These are phyloP conservation scores for Notothenia rossii DNA, from an alignment of 2,113 vertebrate genomes.

Conservation along the genomic window DNA sequence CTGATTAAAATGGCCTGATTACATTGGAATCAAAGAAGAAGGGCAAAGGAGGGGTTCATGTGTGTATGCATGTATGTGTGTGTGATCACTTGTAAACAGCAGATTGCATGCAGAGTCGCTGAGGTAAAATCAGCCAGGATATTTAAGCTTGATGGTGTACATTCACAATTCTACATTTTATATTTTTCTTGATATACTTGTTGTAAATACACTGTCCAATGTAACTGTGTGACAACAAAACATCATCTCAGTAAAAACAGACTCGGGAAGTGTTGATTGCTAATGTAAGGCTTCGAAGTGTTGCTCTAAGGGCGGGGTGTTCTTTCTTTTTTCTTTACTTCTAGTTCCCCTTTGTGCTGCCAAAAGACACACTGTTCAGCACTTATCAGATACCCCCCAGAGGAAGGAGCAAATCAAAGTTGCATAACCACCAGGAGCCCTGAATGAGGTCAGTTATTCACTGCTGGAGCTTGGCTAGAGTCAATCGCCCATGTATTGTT, in stretches of 20 bases:
- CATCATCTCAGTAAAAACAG: background rate
- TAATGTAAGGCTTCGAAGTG: constrained; percentile 36
- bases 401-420: constrained; percentile 62
- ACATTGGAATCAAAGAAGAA: no score
- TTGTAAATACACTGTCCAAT: background rate
- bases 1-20: background rate
- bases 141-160: background rate
- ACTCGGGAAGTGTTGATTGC: constrained; percentile 49
- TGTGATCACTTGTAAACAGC: background rate
- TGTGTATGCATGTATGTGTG: background rate
- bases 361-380: constrained; percentile 48
- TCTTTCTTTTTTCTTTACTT: constrained; percentile 53
- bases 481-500: constrained; percentile 11
- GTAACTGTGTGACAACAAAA: background rate
- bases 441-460: constrained; percentile 42
- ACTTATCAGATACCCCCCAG: constrained; percentile 59
- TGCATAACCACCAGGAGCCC: constrained; percentile 40
- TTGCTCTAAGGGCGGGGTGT: background rate
- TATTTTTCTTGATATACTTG: background rate
- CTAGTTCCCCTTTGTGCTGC: constrained; percentile 65
- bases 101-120: background rate
- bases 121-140: background rate
- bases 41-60: background rate
- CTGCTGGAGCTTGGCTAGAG: constrained; percentile 14
- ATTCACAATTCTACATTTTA: background rate